A percentile compares a stretch with the other conserved stretches of the same genome.
Evolutionary conservation across 1,140 invertebrate genomes (phyloP).

Genomic region (Drosophila sproati): DNA sequence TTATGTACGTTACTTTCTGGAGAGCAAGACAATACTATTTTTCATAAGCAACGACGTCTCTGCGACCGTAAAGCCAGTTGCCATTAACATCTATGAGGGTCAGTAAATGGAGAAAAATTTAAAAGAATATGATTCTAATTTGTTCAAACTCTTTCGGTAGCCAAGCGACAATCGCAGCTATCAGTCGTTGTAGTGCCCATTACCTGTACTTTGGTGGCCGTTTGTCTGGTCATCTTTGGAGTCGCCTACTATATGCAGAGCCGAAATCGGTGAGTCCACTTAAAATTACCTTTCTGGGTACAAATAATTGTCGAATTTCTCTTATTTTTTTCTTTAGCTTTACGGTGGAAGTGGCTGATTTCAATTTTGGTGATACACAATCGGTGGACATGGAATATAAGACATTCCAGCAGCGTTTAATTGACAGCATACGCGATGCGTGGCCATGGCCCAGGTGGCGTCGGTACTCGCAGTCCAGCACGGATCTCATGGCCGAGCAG

Average conservation of each 20-base stretch:
- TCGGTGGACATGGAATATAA: constrained; percentile 92
- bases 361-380: constrained; percentile 92
- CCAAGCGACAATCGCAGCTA: constrained; percentile 90
- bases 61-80: constrained; percentile 88
- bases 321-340: constrained; percentile 85
- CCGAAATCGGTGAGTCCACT: constrained; percentile 87
- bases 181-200: constrained; percentile 94
- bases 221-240: constrained; percentile 93
- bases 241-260: constrained; percentile 93
- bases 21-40: constrained; percentile 89
- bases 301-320: not conserved
- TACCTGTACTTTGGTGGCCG: constrained; percentile 90
- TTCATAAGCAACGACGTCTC: constrained; percentile 91
- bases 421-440: constrained; percentile 89
- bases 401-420: constrained; percentile 91
- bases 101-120: constrained; percentile 25
- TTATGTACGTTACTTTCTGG: constrained; percentile 88
- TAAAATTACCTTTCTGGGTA: too few relatives aligned
- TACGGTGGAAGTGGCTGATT: constrained; percentile 93
- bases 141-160: constrained; percentile 85
- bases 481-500: constrained; percentile 74
- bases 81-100: constrained; percentile 93
- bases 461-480: constrained; percentile 68
- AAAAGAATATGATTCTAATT: too few relatives aligned
- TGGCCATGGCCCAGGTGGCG: constrained; percentile 64